Evolutionary conservation across 2,888 invertebrate species (phyloP).

Genomic region (Pedicia rivosa): DNA sequence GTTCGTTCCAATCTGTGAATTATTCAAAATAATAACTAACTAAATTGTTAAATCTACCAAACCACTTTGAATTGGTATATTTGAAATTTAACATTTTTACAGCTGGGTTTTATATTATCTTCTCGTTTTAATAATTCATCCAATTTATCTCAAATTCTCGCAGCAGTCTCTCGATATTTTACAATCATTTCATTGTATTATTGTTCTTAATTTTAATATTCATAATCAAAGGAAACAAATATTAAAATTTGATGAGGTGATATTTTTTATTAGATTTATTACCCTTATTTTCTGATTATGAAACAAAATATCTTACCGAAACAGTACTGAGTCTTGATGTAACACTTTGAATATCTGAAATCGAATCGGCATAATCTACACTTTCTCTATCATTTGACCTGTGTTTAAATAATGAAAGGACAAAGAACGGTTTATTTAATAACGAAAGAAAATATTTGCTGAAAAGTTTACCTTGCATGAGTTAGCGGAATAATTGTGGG

Average conservation of each 20-base stretch:
- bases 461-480: slow-evolving; percentile 35
- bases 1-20: slow-evolving; percentile 7
- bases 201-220: too few relatives aligned
- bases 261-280: too few relatives aligned
- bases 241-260: too few relatives aligned
- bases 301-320: slow-evolving; percentile 41
- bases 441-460: background rate
- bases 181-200: too few relatives aligned
- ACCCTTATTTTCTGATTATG: too few relatives aligned
- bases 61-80: background rate
- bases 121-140: background rate
- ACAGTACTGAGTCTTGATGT: slow-evolving; percentile 55
- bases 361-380: slow-evolving; percentile 60
- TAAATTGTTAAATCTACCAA: background rate
- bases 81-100: background rate
- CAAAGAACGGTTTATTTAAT: too few relatives aligned
- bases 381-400: slow-evolving; percentile 44
- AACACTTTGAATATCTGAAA: slow-evolving; percentile 55
- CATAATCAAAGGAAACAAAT: too few relatives aligned
- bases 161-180: background rate
- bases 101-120: background rate
- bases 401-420: background rate
- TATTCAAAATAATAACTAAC: slow-evolving; percentile 4
- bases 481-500: slow-evolving; percentile 58
- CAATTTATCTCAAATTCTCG: background rate